Evolutionary conservation across 1,140 invertebrate genomes (phyloP).

Genomic region (silkworm (Bombyx mori)): DNA sequence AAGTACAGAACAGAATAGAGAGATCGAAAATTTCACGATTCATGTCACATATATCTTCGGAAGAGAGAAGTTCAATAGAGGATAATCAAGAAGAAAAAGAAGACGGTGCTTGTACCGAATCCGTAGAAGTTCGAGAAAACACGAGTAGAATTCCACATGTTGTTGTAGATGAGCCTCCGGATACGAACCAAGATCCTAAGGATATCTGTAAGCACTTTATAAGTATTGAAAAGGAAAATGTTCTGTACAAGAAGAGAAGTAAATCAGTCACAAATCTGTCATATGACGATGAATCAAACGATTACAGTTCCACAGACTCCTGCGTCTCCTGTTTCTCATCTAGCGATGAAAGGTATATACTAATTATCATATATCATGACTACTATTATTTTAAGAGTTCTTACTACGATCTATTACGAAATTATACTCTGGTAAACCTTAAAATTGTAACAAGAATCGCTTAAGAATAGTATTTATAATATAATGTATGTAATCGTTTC

Average conservation of each 20-base stretch:
- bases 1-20: constrained; percentile 57
- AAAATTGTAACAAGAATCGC: no score
- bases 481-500: no score
- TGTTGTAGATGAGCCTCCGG: constrained; percentile 37
- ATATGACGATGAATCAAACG: constrained; percentile 26
- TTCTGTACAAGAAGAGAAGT: constrained; percentile 32
- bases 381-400: no score
- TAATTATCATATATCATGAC: neutral
- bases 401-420: no score
- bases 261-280: constrained; percentile 42
- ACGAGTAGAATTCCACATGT: constrained; percentile 36
- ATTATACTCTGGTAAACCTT: no score
- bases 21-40: constrained; percentile 48
- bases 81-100: constrained; percentile 15
- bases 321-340: constrained; percentile 42
- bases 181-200: constrained; percentile 25
- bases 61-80: constrained; percentile 40
- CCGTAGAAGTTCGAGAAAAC: constrained; percentile 11
- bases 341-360: constrained; percentile 43
- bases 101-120: constrained; percentile 30
- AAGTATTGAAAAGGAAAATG: constrained; percentile 37
- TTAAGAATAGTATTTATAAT: no score
- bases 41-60: constrained; percentile 49
- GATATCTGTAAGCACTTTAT: constrained; percentile 47
- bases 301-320: constrained; percentile 42